phyloP scores from a whole-genome alignment of 1,140 invertebrate species.

The Tigriopus japonicus region DNA sequence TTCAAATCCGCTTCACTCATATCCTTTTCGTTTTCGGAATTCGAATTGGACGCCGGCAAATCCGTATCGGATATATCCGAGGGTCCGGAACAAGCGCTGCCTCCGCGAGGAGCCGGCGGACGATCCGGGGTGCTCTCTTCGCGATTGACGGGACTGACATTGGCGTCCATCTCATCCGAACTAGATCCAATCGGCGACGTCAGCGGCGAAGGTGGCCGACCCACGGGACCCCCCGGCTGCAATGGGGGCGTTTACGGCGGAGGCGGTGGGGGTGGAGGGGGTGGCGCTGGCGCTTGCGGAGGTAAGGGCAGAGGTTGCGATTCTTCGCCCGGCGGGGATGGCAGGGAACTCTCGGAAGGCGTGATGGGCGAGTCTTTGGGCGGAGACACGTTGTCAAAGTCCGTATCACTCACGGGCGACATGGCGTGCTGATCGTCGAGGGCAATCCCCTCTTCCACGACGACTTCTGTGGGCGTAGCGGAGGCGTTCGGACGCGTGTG shows the following conservation, averaged over 20 bases:
- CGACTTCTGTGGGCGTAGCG: background rate
- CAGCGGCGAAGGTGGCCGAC: background rate
- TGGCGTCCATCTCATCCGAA: background rate
- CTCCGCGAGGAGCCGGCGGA: too few relatives aligned
- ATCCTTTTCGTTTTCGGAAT: background rate
- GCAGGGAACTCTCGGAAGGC: background rate
- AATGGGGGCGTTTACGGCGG: background rate
- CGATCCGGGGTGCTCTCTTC: too few relatives aligned
- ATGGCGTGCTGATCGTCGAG: background rate
- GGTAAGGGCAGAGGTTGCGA: too few relatives aligned
- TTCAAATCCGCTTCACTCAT: background rate
- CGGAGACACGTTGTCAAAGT: constrained; percentile 5
- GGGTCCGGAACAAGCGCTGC: background rate
- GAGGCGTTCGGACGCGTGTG: background rate
- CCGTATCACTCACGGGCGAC: constrained; percentile 8
- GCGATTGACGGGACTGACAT: background rate
- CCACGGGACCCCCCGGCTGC: background rate
- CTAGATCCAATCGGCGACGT: background rate
- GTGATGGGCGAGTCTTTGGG: background rate
- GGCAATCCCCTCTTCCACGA: background rate
- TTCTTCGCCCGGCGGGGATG: background rate
- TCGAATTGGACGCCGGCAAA: background rate
- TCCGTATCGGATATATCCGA: constrained; percentile 1
- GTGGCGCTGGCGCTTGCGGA: background rate
- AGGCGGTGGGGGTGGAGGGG: background rate